These are phyloP conservation scores for Hydrotaea cyrtoneurina DNA, from an alignment of 2,888 invertebrate genomes.

Conservation along the genomic window DNA sequence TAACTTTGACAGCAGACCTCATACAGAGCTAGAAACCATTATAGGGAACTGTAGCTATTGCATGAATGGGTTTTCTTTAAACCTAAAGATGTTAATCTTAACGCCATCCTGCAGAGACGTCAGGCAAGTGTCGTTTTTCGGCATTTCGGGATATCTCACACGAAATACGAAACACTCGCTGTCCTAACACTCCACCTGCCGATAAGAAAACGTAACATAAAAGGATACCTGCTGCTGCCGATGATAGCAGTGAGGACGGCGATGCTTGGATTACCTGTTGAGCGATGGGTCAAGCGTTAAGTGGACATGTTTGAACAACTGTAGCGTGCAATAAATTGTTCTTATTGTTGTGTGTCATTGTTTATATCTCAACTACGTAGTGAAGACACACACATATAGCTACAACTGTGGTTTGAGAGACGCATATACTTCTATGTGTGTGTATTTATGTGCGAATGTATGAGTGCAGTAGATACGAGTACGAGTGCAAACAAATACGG, in stretches of 20 bases:
- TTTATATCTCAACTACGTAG: not conserved
- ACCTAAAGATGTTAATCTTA: not conserved
- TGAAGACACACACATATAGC: not conserved
- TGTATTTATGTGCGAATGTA: not conserved
- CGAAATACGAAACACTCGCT: not conserved
- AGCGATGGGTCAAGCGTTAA: slow-evolving; percentile 4
- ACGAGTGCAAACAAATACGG: slow-evolving; percentile 57
- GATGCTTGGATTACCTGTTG: not conserved
- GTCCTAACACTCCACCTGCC: not conserved
- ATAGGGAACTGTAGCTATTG: not conserved
- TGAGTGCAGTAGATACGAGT: not conserved
- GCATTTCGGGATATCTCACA: not conserved
- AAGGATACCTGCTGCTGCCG: not conserved
- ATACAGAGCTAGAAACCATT: not conserved
- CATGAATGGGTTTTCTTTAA: not conserved
- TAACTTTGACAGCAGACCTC: not conserved
- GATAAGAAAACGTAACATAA: not conserved
- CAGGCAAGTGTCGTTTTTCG: not conserved
- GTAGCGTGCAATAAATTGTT: slow-evolving; percentile 6
- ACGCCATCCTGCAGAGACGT: not conserved
- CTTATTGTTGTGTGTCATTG: not conserved
- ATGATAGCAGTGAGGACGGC: no score
- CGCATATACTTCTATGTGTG: not conserved
- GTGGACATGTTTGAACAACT: slow-evolving; percentile 7
- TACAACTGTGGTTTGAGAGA: slow-evolving; percentile 3